Evolutionary conservation across 1,140 invertebrate genomes (phyloP).

Genomic region (Lepidotrigona ventralis): DNA sequence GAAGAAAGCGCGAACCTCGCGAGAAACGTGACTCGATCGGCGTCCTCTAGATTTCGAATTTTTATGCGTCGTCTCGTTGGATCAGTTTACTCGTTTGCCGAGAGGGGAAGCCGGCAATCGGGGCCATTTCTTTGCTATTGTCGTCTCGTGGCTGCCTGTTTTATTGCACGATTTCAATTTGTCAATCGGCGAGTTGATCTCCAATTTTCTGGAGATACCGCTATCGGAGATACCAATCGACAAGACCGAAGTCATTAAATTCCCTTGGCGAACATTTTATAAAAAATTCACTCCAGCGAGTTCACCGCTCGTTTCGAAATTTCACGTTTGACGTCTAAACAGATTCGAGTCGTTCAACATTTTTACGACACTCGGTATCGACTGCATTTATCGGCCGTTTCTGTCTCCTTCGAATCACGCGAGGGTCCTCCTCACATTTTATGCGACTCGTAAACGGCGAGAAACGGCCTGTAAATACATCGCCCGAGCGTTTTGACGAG

Average conservation of each 20-base stretch:
- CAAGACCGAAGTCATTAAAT: no score
- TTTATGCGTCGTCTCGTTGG: slow-evolving; percentile 8
- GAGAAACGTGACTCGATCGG: slow-evolving; percentile 8
- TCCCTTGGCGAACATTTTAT: no score
- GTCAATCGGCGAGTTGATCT: no score
- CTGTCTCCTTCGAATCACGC: not conserved
- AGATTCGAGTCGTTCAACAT: not conserved
- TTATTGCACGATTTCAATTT: no score
- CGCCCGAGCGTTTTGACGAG: not conserved
- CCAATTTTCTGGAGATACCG: no score
- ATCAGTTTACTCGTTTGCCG: slow-evolving; percentile 5
- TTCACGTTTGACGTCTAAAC: slow-evolving; percentile 30
- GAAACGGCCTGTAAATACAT: slow-evolving; percentile 30
- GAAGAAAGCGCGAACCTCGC: not conserved
- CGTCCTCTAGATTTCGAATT: not conserved
- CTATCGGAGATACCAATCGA: no score
- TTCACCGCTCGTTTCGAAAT: slow-evolving; percentile 3
- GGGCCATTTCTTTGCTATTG: not conserved
- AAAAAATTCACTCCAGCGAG: not conserved
- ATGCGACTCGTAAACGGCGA: slow-evolving; percentile 1
- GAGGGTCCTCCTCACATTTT: not conserved
- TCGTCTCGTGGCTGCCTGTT: no score
- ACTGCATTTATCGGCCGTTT: not conserved
- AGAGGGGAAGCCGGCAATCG: not conserved
- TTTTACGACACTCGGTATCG: not conserved